Percentiles rank a stretch among this genome's conserved stretches.
phyloP scores from a whole-genome alignment of 2,113 vertebrate species.

The Amphilophus citrinellus region DNA sequence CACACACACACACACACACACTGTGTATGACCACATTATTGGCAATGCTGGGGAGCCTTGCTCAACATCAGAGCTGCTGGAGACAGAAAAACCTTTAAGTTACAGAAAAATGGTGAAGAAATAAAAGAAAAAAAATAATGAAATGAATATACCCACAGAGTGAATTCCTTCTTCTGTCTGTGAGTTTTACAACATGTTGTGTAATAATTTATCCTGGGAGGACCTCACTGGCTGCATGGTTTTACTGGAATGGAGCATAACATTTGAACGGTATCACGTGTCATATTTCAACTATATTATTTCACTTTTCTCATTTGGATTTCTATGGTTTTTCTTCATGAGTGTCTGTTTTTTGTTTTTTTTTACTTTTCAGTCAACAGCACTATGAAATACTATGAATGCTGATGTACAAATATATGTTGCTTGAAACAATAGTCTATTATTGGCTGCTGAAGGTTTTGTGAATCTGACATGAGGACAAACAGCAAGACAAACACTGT shows the following conservation, averaged over 20 bases:
- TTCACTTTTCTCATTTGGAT: constrained; percentile 16
- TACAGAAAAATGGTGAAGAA: constrained; percentile 45
- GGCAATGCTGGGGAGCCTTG: constrained; percentile 39
- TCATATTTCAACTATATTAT: constrained; percentile 3
- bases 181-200: constrained; percentile 25
- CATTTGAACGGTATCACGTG: neutral
- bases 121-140: constrained; percentile 21
- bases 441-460: neutral
- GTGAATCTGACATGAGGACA: neutral
- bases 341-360: neutral
- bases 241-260: constrained; percentile 7
- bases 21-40: constrained; percentile 40
- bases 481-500: neutral
- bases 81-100: constrained; percentile 42
- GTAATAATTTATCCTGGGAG: constrained; percentile 33
- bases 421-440: neutral
- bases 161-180: constrained; percentile 15
- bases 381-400: neutral
- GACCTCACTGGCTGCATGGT: constrained; percentile 15
- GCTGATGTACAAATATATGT: neutral
- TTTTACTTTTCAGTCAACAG: neutral
- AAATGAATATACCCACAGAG: constrained; percentile 28
- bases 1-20: constrained; percentile 10
- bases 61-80: constrained; percentile 55
- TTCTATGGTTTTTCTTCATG: neutral